Conservation (phyloP, 2,113 vertebrate species). For the Poeciliopsis turrubarensis region DNA sequence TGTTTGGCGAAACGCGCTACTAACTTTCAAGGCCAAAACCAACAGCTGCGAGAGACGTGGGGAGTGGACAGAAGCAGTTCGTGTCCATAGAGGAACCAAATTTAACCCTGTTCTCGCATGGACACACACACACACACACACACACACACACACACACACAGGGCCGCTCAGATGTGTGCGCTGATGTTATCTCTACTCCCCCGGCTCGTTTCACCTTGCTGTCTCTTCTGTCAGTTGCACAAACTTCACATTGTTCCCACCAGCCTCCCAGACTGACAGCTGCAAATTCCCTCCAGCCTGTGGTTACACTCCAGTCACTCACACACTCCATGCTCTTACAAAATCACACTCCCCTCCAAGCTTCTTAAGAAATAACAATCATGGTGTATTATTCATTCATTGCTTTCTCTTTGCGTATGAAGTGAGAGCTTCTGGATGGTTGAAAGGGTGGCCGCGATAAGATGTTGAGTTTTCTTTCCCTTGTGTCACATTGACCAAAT, state of each 20-base stretch:
- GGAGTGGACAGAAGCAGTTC: conserved; percentile 30
- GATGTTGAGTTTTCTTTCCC: neutral
- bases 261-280: conserved; percentile 62
- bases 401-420: conserved; percentile 23
- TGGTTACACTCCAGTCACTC: conserved; percentile 27
- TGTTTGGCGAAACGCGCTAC: conserved; percentile 61
- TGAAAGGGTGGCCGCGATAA: neutral
- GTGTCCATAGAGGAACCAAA: conserved; percentile 10
- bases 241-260: conserved; percentile 71
- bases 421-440: neutral
- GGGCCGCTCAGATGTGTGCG: conserved; percentile 3
- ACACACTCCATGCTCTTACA: conserved; percentile 13
- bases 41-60: conserved; percentile 49
- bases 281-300: conserved; percentile 62
- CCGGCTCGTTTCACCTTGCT: conserved; percentile 34
- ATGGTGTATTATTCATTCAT: conserved; percentile 43
- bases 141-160: conserved; percentile 8
- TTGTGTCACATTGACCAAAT: conserved; percentile 1
- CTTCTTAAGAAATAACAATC: conserved; percentile 51
- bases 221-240: conserved; percentile 47
- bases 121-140: conserved; percentile 12
- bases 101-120: neutral
- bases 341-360: conserved; percentile 17
- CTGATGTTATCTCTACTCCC: conserved; percentile 11
- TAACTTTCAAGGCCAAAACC: conserved; percentile 62